phyloP scores from a whole-genome alignment of 2,888 invertebrate species.

The Caenorhabditis imperialis region DNA sequence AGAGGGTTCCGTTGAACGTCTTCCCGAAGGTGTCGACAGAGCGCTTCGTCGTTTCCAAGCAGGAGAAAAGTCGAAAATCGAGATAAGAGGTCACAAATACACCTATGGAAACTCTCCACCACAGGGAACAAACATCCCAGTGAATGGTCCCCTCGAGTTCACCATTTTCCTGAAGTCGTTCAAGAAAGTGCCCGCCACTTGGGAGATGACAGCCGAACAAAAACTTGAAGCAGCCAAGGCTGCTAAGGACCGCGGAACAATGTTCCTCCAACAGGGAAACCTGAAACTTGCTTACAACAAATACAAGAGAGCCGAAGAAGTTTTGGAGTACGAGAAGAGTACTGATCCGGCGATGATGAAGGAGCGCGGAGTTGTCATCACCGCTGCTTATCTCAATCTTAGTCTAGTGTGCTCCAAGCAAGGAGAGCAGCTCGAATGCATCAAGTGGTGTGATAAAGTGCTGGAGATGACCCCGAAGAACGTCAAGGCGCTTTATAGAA shows the following conservation, averaged over 20 bases:
- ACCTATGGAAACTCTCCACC: conserved; percentile 79
- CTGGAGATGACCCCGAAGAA: conserved; percentile 85
- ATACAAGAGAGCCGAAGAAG: conserved; percentile 86
- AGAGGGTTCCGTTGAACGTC: conserved; percentile 85
- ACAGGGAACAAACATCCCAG: conserved; percentile 85
- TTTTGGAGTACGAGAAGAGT: conserved; percentile 81
- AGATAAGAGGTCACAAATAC: conserved; percentile 67
- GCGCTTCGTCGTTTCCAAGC: conserved; percentile 86
- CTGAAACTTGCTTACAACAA: conserved; percentile 87
- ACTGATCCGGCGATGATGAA: conserved; percentile 65
- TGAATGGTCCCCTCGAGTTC: conserved; percentile 87
- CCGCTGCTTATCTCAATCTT: conserved; percentile 71
- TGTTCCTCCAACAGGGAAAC: conserved; percentile 82
- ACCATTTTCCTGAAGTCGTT: conserved; percentile 87
- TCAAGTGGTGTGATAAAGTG: conserved; percentile 86
- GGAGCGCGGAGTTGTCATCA: conserved; percentile 63
- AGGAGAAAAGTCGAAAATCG: conserved; percentile 72
- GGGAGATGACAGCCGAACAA: conserved; percentile 87
- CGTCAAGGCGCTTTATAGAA: conserved; percentile 90
- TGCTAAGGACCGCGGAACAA: conserved; percentile 91
- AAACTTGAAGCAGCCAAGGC: conserved; percentile 87
- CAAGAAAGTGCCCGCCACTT: conserved; percentile 87
- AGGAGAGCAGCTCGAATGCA: conserved; percentile 76
- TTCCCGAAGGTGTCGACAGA: conserved; percentile 88
- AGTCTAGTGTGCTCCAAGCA: conserved; percentile 78